Conservation (phyloP, 37 sponge, comb jelly and placozoan genomes). For the Corticium candelabrum region DNA sequence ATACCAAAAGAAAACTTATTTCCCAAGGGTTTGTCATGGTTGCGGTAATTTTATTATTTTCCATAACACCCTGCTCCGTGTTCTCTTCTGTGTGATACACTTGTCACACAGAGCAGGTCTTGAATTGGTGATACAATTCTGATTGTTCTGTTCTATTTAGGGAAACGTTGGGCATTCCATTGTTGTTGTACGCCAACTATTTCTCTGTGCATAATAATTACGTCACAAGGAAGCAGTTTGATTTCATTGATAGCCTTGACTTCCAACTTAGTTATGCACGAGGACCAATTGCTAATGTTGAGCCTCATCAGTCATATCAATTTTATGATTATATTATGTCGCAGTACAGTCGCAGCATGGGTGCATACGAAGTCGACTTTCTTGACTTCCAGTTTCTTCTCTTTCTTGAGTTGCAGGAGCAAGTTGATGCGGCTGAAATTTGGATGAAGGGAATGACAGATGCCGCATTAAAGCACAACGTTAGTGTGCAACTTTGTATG, state of each 20-base stretch:
- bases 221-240: background rate
- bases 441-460: background rate
- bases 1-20: background rate
- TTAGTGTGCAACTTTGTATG: background rate
- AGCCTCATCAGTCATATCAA: background rate
- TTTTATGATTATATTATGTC: background rate
- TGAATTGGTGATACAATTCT: too few relatives aligned
- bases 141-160: too few relatives aligned
- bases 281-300: background rate
- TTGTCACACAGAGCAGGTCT: too few relatives aligned
- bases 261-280: background rate
- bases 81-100: too few relatives aligned
- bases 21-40: background rate
- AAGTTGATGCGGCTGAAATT: background rate
- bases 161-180: background rate
- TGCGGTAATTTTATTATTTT: background rate
- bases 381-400: background rate
- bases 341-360: background rate
- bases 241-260: background rate
- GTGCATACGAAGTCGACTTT: background rate
- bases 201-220: background rate
- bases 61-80: background rate
- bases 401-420: background rate
- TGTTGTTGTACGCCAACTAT: background rate
- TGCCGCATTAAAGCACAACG: background rate